These are phyloP conservation scores for Ophion ventricosus DNA, from an alignment of 2,888 invertebrate genomes.

Conservation along the genomic window DNA sequence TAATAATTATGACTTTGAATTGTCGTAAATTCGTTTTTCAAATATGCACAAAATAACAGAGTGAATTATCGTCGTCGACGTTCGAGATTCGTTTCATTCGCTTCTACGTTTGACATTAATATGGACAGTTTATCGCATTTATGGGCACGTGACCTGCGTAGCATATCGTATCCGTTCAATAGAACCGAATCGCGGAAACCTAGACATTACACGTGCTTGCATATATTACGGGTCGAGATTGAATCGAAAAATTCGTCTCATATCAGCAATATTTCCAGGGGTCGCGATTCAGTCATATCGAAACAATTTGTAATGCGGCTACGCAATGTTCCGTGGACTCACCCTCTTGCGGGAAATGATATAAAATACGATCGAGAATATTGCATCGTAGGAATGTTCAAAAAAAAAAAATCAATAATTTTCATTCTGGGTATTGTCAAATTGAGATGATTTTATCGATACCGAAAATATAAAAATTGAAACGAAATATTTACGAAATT, in stretches of 20 bases:
- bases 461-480: not conserved
- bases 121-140: constrained; percentile 2
- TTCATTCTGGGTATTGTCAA: not conserved
- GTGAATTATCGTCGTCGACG: not conserved
- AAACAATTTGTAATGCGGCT: constrained; percentile 19
- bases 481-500: not conserved
- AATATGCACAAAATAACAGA: not conserved
- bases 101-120: constrained; percentile 3
- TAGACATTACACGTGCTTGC: constrained; percentile 1
- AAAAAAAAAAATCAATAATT: not conserved
- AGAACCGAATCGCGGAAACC: not conserved
- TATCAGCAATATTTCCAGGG: not conserved
- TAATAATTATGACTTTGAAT: too few relatives aligned
- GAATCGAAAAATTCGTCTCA: constrained; percentile 2
- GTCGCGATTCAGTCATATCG: constrained; percentile 1
- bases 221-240: not conserved
- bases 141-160: not conserved
- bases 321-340: not conserved
- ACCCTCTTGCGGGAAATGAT: not conserved
- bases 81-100: constrained; percentile 5
- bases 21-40: not conserved
- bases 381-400: not conserved
- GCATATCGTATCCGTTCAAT: constrained; percentile 10
- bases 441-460: not conserved
- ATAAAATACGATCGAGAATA: not conserved